Evolutionary conservation across 2,888 invertebrate species (phyloP).

Genomic region (Rhodophaea formosa): DNA sequence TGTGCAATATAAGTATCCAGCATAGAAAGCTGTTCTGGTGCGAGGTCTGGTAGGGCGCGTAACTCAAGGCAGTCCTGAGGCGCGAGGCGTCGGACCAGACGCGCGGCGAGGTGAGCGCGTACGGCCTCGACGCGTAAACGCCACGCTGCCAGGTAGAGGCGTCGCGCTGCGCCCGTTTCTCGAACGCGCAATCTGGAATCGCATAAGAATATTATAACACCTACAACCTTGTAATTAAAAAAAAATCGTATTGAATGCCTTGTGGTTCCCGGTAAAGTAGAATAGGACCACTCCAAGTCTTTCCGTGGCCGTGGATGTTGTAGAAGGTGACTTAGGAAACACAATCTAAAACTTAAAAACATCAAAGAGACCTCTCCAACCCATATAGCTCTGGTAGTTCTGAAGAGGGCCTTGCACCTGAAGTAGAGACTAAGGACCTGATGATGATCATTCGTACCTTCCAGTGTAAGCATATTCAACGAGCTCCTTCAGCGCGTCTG

Average conservation of each 20-base stretch:
- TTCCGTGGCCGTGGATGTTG: too few species aligned
- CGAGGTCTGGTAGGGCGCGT: constrained; percentile 84
- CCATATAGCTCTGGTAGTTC: too few species aligned
- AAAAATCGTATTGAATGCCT: too few species aligned
- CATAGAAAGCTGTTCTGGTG: constrained; percentile 63
- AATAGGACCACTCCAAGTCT: too few species aligned
- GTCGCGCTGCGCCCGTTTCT: constrained; percentile 80
- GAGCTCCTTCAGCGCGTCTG: constrained; percentile 86
- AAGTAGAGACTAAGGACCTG: too few species aligned
- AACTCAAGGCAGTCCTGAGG: constrained; percentile 81
- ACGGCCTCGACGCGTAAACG: constrained; percentile 88
- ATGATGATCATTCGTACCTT: constrained; percentile 42
- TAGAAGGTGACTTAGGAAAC: too few species aligned
- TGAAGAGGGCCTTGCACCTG: too few species aligned
- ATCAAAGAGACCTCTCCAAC: too few species aligned
- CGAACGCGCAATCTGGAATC: constrained; percentile 59
- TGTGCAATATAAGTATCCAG: constrained; percentile 87
- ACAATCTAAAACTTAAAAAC: too few species aligned
- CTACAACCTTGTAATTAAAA: too few species aligned
- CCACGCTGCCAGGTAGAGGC: constrained; percentile 90
- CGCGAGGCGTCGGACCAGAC: constrained; percentile 83
- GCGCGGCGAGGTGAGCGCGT: constrained; percentile 85
- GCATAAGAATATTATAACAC: too few species aligned
- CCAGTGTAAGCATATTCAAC: constrained; percentile 93
- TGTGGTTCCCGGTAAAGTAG: too few species aligned